Base-by-base conservation (phyloP, 2,888 invertebrate genomes). In the Catocala nupta region DNA sequence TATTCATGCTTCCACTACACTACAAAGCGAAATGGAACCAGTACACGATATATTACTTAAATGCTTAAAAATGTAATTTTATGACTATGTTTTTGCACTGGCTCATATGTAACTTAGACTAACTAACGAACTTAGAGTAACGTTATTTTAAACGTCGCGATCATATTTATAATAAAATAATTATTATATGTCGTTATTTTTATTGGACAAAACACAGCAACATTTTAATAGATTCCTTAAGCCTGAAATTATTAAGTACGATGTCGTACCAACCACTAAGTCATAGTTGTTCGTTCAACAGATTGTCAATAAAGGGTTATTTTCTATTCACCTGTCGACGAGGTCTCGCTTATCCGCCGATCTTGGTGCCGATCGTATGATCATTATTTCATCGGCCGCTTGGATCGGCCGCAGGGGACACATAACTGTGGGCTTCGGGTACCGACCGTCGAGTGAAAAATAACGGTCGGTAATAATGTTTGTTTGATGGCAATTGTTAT, bases 371-470 rank as follows among this genome's bases (percentile, higher is more conserved):
- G 77, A 77, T 80, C 78, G 80, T 73, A 78, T 84, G 85, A 88
- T 90, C 86, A 90, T 88, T 90, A 90, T 90, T 90, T 89, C 90
- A 90, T 88, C 87, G 86, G 83, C 79, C 81, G 76, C 71, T 75
- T 62, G 81, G 79, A 87, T 85, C 76, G 85, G 70, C 68, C 90
- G 67, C 89, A 51, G 52, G 90, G 90, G 91, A 88, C 82, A 74
- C 81, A 87, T 89, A 87, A 85, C 82, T 72, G 81, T 81, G 80
- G 80, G 74, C 73, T 82, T 75, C 75, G 77, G 78, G 78, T 71
- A 80, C 78, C 71, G 76, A 68, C 78, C 81, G 78, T 72, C 73
- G 78, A 75, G 74, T 82, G 81, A 80, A 83, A 83, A 83, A 85
- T 81, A 81, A 82, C 78, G 78, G 75, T 71, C 69, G 61, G 70